Conservation (phyloP, 2,113 vertebrate species). For the Archilochus colubris region DNA sequence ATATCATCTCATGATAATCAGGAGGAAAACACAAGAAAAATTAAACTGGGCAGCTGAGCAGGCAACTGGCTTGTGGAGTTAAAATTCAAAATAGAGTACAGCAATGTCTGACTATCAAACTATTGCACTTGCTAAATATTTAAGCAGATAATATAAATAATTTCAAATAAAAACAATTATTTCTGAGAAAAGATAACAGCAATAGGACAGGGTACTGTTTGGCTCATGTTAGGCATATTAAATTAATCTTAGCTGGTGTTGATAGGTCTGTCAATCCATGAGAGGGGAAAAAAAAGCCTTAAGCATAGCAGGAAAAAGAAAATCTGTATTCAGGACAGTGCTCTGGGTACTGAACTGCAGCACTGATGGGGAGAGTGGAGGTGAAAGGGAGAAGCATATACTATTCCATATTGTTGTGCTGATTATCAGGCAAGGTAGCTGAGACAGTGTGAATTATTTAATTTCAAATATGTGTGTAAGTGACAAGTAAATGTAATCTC, state of each 20-base stretch:
- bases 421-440: not conserved
- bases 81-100: not conserved
- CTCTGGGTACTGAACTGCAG: slow-evolving; percentile 10
- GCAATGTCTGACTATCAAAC: not conserved
- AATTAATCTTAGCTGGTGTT: slow-evolving; percentile 11
- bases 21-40: slow-evolving; percentile 22
- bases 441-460: slow-evolving; percentile 5
- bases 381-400: slow-evolving; percentile 1
- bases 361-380: slow-evolving; percentile 1
- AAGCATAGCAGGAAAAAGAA: not conserved
- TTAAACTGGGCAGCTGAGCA: not conserved
- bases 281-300: not conserved
- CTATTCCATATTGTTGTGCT: not conserved
- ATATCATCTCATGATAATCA: not conserved
- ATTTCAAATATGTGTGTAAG: not conserved
- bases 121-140: slow-evolving; percentile 35
- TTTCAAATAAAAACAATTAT: not conserved
- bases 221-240: slow-evolving; percentile 23
- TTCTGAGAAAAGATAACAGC: not conserved
- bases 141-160: slow-evolving; percentile 25
- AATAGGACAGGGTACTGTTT: not conserved
- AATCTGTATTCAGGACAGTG: slow-evolving; percentile 53
- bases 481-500: not conserved
- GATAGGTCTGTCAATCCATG: slow-evolving; percentile 28
- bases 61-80: not conserved